Evolutionary conservation across 2,888 invertebrate species (phyloP).

Genomic region (Empis stercorea): DNA sequence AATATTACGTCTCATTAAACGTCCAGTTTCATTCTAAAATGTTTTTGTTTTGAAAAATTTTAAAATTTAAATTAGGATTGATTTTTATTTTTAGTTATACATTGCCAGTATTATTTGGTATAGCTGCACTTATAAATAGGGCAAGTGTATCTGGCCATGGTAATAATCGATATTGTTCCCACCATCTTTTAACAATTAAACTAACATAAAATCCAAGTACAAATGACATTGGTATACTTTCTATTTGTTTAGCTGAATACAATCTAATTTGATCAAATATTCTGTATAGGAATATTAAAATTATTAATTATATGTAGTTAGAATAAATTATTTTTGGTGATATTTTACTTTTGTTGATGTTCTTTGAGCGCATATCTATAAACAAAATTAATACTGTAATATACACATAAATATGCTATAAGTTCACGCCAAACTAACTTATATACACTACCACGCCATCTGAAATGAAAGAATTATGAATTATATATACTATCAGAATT

Average conservation of each 20-base stretch:
- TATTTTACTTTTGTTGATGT: slow-evolving; percentile 65
- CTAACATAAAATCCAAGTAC: slow-evolving; percentile 91
- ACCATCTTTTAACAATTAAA: slow-evolving; percentile 85
- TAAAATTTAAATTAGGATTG: too few species aligned
- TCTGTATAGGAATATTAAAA: too few species aligned
- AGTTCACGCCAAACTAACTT: slow-evolving; percentile 91
- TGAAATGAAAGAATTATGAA: slow-evolving; percentile 43
- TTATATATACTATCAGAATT: too few species aligned
- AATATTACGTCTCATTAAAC: slow-evolving; percentile 80
- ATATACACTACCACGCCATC: slow-evolving; percentile 93
- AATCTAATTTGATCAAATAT: slow-evolving; percentile 73
- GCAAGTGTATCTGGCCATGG: slow-evolving; percentile 92
- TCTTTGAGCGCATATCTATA: slow-evolving; percentile 75
- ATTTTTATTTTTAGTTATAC: too few species aligned
- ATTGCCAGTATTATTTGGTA: slow-evolving; percentile 66
- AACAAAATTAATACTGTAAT: slow-evolving; percentile 73
- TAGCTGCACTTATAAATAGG: slow-evolving; percentile 80
- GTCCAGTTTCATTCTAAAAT: slow-evolving; percentile 70
- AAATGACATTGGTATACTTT: slow-evolving; percentile 89
- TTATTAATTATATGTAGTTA: too few species aligned
- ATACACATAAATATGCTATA: slow-evolving; percentile 71
- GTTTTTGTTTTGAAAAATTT: too few species aligned
- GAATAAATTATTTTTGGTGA: too few species aligned
- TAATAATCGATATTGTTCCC: slow-evolving; percentile 85
- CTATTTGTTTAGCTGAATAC: slow-evolving; percentile 79